Evolutionary conservation across 2,113 vertebrate species (phyloP).

Genomic region (Grantiella picta): DNA sequence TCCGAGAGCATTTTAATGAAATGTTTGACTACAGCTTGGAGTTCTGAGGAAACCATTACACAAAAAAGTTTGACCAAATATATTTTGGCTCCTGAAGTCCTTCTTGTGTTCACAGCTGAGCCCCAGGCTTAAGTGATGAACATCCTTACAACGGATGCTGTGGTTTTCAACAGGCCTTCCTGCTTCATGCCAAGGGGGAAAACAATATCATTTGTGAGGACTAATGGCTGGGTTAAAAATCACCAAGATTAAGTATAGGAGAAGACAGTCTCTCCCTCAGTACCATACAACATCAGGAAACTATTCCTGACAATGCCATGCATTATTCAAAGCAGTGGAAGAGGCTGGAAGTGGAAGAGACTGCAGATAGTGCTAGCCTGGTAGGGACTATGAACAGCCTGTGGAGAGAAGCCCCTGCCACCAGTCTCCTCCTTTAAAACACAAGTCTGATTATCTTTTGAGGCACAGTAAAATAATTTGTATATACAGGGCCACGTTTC

Average conservation of each 20-base stretch:
- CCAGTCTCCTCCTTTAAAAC: neutral
- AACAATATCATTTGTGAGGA: neutral
- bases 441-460: neutral
- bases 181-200: neutral
- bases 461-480: neutral
- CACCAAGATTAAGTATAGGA: neutral
- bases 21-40: neutral
- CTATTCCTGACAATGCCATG: neutral
- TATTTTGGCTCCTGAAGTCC: constrained; percentile 1
- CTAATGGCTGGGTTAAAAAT: constrained; percentile 1
- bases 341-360: neutral
- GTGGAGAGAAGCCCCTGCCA: neutral
- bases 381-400: neutral
- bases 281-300: neutral
- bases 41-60: constrained; percentile 18
- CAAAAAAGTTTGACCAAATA: constrained; percentile 7
- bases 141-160: neutral
- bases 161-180: constrained; percentile 15
- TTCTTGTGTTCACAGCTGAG: constrained; percentile 8
- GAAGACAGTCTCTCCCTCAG: neutral
- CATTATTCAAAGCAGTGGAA: neutral
- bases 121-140: neutral
- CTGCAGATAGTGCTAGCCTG: neutral
- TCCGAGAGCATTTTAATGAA: constrained; percentile 10
- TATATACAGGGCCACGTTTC: neutral